Evolutionary conservation across 2,113 vertebrate species (phyloP).

Genomic region (Dromiciops gliroides): DNA sequence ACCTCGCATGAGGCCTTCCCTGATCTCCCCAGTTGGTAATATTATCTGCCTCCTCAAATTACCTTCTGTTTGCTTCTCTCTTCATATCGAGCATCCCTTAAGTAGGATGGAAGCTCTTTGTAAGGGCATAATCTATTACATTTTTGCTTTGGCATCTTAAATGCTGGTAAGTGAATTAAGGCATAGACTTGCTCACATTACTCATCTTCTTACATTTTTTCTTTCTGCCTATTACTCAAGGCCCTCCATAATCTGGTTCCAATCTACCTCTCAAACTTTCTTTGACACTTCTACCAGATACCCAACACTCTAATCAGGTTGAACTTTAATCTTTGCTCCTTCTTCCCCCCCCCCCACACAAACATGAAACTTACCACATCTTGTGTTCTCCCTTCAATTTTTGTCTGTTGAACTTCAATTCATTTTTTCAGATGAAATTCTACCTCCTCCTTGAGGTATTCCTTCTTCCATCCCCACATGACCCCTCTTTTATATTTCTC

Average conservation of each 20-base stretch:
- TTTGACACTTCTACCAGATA: not conserved
- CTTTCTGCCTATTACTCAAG: not conserved
- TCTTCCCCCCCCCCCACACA: not conserved
- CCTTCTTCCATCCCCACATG: not conserved
- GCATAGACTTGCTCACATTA: not conserved
- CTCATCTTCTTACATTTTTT: not conserved
- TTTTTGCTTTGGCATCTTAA: not conserved
- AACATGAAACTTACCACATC: not conserved
- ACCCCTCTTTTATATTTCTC: not conserved
- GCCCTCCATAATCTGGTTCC: not conserved
- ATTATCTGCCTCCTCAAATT: not conserved
- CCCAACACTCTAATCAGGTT: not conserved
- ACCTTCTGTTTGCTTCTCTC: not conserved
- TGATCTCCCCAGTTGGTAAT: not conserved
- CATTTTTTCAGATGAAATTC: not conserved
- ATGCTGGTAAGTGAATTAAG: not conserved
- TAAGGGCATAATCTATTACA: not conserved
- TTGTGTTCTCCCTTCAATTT: not conserved
- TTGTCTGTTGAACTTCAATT: not conserved
- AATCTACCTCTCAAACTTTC: not conserved
- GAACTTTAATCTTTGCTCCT: not conserved
- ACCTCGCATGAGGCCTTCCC: not conserved
- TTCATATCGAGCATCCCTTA: not conserved
- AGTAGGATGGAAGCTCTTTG: not conserved
- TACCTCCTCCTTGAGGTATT: not conserved